These are phyloP conservation scores for Parauchenoglanis punctatus DNA, from an alignment of 2,797 vertebrate genomes.

Conservation along the genomic window DNA sequence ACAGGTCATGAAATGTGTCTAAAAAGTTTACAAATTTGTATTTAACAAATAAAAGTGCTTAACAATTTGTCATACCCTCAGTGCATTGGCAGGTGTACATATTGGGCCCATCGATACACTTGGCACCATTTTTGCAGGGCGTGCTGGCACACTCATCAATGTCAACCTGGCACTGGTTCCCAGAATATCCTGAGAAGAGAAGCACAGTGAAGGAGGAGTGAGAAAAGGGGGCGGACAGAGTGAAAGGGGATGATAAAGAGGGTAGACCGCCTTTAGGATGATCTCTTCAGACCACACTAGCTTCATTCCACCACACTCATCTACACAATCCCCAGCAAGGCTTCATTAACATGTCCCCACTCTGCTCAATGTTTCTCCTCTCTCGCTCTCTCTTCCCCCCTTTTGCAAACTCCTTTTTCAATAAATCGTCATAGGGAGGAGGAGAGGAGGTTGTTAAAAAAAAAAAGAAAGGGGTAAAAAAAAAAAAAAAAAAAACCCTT, in stretches of 20 bases:
- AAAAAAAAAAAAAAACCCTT: slow-evolving; percentile 69
- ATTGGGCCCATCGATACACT: slow-evolving; percentile 91
- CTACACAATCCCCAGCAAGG: slow-evolving; percentile 39
- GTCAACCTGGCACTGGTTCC: slow-evolving; percentile 88
- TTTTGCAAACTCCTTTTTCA: slow-evolving; percentile 46
- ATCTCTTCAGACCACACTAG: slow-evolving; percentile 33
- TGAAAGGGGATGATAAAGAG: slow-evolving; percentile 36
- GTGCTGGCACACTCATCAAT: slow-evolving; percentile 96
- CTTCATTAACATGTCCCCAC: slow-evolving; percentile 39
- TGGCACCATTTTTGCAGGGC: slow-evolving; percentile 92
- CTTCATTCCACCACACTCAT: slow-evolving; percentile 57
- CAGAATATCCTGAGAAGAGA: slow-evolving; percentile 85
- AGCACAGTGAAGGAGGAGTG: slow-evolving; percentile 31
- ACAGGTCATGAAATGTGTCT: not conserved
- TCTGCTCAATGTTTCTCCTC: slow-evolving; percentile 8
- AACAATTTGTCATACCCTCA: slow-evolving; percentile 78
- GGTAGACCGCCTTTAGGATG: slow-evolving; percentile 51
- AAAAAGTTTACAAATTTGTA: not conserved
- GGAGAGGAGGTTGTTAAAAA: slow-evolving; percentile 32
- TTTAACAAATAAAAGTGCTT: not conserved
- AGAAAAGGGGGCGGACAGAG: not conserved
- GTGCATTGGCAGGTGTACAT: slow-evolving; percentile 92
- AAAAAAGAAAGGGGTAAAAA: slow-evolving; percentile 46
- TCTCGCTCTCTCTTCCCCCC: slow-evolving; percentile 17
- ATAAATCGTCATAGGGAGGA: slow-evolving; percentile 46